phyloP scores from a whole-genome alignment of 2,888 invertebrate species.

The Gibbula magus region DNA sequence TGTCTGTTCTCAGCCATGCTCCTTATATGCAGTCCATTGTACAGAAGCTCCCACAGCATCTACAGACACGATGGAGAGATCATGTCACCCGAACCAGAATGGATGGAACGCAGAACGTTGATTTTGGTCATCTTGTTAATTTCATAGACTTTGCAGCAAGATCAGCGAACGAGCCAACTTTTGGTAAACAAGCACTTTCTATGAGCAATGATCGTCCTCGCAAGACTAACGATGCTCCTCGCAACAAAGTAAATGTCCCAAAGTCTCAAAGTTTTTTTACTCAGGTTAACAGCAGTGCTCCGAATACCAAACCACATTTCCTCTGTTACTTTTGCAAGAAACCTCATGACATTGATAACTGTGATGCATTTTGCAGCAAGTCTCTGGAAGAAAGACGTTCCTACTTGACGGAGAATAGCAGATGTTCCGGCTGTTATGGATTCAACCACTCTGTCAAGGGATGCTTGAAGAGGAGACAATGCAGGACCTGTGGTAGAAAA shows the following conservation, averaged over 20 bases:
- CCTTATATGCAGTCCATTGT: background rate
- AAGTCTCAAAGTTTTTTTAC: too few relatives aligned
- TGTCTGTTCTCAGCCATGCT: background rate
- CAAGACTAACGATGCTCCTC: too few relatives aligned
- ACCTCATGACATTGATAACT: too few relatives aligned
- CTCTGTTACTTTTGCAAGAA: too few relatives aligned
- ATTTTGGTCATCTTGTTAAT: background rate
- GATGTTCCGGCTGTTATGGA: background rate
- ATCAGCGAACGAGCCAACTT: background rate
- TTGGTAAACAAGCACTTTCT: background rate
- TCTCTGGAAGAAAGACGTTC: background rate
- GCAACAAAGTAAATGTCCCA: too few relatives aligned
- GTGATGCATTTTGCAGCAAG: too few relatives aligned
- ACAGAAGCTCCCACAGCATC: too few relatives aligned
- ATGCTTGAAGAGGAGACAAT: background rate
- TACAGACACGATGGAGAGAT: background rate
- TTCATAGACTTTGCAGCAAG: conserved; percentile 2
- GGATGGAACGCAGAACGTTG: background rate
- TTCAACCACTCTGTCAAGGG: background rate
- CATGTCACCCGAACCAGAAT: background rate
- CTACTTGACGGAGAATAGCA: background rate
- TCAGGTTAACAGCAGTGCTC: too few relatives aligned
- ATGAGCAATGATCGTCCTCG: too few relatives aligned
- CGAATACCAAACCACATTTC: too few relatives aligned
- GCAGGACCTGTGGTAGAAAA: background rate